These are phyloP conservation scores for Xenus cinereus DNA, from an alignment of 2,113 vertebrate genomes.

Conservation along the genomic window DNA sequence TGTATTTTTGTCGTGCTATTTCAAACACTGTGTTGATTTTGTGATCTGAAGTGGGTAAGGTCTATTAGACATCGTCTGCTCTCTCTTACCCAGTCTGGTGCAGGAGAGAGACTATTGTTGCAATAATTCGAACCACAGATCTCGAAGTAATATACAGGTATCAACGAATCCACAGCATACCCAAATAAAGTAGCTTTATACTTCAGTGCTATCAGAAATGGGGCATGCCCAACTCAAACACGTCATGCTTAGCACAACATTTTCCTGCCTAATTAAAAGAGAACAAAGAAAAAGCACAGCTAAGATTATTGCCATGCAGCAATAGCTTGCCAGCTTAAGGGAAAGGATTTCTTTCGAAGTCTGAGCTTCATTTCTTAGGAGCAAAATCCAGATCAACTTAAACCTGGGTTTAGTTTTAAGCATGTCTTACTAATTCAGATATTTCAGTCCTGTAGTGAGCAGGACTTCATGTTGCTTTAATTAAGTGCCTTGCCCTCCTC, in stretches of 20 bases:
- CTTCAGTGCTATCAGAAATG: not conserved
- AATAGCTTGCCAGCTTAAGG: not conserved
- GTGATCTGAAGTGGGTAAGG: not conserved
- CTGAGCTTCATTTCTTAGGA: not conserved
- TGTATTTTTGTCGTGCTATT: not conserved
- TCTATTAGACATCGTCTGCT: not conserved
- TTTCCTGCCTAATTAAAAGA: not conserved
- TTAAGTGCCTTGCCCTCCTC: not conserved
- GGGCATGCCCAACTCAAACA: not conserved
- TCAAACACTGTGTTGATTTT: not conserved
- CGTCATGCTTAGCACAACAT: not conserved
- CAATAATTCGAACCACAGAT: not conserved
- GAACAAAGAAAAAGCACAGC: not conserved
- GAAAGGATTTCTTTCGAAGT: not conserved
- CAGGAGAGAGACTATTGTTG: not conserved
- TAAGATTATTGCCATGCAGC: not conserved
- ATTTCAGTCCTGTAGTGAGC: not conserved
- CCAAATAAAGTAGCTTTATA: not conserved
- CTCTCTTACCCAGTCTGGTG: not conserved
- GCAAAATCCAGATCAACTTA: not conserved
- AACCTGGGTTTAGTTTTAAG: not conserved
- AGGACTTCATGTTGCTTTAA: not conserved
- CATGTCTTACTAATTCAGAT: not conserved
- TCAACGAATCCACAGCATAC: fast-evolving
- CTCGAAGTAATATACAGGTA: not conserved